A percentile compares a stretch with the other conserved stretches of the same genome.
phyloP scores from a whole-genome alignment of 2,888 invertebrate species.

The Zootermopsis nevadensis region DNA sequence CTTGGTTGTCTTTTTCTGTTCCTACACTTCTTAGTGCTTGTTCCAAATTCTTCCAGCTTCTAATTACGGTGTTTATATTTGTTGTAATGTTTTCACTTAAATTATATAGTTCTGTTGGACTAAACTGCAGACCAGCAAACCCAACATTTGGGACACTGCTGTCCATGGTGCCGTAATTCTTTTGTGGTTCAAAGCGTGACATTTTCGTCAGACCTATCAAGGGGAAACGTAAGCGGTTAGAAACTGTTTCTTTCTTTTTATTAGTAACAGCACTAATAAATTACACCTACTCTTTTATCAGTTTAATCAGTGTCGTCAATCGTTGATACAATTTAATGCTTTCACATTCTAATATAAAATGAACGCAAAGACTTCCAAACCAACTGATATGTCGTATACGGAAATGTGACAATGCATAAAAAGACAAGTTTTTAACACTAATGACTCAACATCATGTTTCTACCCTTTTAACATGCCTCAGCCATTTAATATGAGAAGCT shows the following conservation, averaged over 20 bases:
- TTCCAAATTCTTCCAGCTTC: slow-evolving; percentile 77
- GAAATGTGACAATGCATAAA: no score
- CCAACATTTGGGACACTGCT: slow-evolving; percentile 75
- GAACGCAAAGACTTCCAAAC: no score
- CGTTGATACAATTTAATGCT: no score
- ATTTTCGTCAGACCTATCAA: slow-evolving; percentile 6
- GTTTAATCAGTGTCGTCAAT: no score
- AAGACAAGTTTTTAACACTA: no score
- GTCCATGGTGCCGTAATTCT: slow-evolving; percentile 62
- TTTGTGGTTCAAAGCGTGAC: slow-evolving; percentile 41
- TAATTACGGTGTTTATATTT: slow-evolving; percentile 82
- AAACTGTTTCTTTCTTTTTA: background rate
- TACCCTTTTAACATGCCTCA: background rate
- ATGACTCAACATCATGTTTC: background rate
- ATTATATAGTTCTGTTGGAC: slow-evolving; percentile 80
- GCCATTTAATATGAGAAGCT: background rate
- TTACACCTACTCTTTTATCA: no score
- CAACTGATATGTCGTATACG: no score
- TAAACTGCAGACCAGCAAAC: slow-evolving; percentile 71
- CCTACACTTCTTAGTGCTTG: slow-evolving; percentile 80
- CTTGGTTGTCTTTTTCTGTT: slow-evolving; percentile 78
- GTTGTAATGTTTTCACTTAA: slow-evolving; percentile 84
- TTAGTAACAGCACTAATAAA: background rate
- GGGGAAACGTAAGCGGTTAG: background rate
- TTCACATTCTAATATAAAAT: no score